Conservation (phyloP, 2,797 vertebrate genomes). For the Gallinago nigripennis region DNA sequence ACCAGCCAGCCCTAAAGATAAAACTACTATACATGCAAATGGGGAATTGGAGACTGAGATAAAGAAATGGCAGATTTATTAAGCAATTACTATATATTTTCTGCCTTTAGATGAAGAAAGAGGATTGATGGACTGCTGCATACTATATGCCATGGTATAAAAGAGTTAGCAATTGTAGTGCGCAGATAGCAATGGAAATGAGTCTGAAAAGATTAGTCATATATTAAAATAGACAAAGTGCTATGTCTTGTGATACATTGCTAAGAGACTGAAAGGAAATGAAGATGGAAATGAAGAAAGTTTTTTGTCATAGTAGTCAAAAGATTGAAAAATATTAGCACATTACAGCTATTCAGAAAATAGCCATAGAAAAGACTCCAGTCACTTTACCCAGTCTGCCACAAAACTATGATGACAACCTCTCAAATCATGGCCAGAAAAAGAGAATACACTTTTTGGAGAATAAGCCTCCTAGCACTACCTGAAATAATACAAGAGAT, state of each 20-base stretch:
- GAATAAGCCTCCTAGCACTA: not conserved
- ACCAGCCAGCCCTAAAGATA: conserved; percentile 50
- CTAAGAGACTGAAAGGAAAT: conserved; percentile 42
- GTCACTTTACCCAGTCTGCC: not conserved
- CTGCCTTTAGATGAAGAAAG: conserved; percentile 49
- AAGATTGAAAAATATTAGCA: conserved; percentile 25
- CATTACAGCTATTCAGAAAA: not conserved
- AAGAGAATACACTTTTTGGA: not conserved
- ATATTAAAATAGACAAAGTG: conserved; percentile 51
- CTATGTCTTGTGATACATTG: not conserved
- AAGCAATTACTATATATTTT: conserved; percentile 57
- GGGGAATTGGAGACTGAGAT: not conserved
- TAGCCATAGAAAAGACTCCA: not conserved
- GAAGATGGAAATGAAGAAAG: conserved; percentile 32
- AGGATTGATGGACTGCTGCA: conserved; percentile 42
- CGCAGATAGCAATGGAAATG: conserved; percentile 46
- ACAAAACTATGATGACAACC: not conserved
- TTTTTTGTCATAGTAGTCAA: conserved; percentile 18
- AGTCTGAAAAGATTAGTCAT: conserved; percentile 50
- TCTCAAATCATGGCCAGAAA: not conserved
- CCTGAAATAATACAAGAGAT: not conserved
- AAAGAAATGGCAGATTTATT: conserved; percentile 58
- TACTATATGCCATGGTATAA: conserved; percentile 3
- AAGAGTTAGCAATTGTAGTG: conserved; percentile 13
- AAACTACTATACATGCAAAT: conserved; percentile 64